Percentiles rank a stretch among this genome's conserved stretches.
Evolutionary conservation across 2,113 vertebrate genomes (phyloP).

Genomic region (Prietella phreatophila): DNA sequence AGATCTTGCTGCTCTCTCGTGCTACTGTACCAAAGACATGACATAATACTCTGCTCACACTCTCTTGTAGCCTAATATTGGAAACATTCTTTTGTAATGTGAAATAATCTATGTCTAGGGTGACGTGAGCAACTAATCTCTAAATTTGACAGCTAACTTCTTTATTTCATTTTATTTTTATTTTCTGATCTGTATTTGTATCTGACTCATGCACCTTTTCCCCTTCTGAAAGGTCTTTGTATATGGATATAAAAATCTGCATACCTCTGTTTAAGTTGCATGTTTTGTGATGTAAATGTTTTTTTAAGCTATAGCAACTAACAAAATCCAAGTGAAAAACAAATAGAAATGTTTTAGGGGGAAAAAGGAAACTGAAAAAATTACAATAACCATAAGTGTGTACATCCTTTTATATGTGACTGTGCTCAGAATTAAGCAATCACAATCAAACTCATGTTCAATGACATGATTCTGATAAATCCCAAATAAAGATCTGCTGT

Average conservation of each 20-base stretch:
- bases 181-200: background rate
- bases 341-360: background rate
- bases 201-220: background rate
- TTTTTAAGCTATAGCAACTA: too few relatives aligned
- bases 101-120: slow-evolving; percentile 8
- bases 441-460: background rate
- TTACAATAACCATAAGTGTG: background rate
- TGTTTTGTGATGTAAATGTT: background rate
- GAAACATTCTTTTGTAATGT: slow-evolving; percentile 22
- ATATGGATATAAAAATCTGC: background rate
- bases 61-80: slow-evolving; percentile 23
- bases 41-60: slow-evolving; percentile 12
- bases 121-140: background rate
- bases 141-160: background rate
- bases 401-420: background rate
- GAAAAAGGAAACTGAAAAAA: background rate
- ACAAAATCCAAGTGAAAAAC: background rate
- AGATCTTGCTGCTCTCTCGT: slow-evolving; percentile 40
- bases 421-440: background rate
- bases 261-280: background rate
- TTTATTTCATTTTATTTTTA: background rate
- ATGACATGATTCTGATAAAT: background rate
- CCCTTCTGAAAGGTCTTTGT: background rate
- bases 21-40: slow-evolving; percentile 43
- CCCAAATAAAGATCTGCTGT: background rate